phyloP scores from a whole-genome alignment of 2,888 invertebrate species.

The Mythimna impura region DNA sequence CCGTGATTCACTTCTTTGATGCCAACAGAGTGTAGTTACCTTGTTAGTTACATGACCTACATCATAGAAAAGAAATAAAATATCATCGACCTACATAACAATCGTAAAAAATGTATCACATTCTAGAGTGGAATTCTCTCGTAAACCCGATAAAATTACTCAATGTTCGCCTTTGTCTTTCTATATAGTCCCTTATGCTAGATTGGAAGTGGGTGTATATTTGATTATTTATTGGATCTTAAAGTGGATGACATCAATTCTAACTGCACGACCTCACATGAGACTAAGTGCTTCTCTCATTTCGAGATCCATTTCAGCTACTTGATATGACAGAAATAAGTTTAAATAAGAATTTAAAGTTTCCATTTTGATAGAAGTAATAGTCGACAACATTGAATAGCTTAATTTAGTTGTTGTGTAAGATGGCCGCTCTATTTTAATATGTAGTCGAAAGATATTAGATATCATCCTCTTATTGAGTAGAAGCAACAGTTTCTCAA shows the following conservation, averaged over 20 bases:
- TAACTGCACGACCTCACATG: conserved; percentile 54
- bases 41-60: conserved; percentile 5
- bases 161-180: conserved; percentile 45
- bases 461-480: background rate
- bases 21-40: background rate
- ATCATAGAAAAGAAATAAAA: conserved; percentile 17
- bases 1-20: background rate
- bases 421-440: conserved; percentile 8
- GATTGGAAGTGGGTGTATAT: conserved; percentile 60
- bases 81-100: conserved; percentile 1
- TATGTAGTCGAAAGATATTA: background rate
- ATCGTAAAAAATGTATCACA: conserved; percentile 23
- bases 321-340: conserved; percentile 49
- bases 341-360: conserved; percentile 45
- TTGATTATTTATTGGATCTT: conserved; percentile 61
- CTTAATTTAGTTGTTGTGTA: conserved; percentile 22
- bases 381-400: conserved; percentile 15
- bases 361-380: conserved; percentile 7
- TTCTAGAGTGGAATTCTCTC: conserved; percentile 35
- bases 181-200: conserved; percentile 40
- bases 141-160: conserved; percentile 38
- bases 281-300: conserved; percentile 49
- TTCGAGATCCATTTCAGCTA: conserved; percentile 49
- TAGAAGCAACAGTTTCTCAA: conserved; percentile 21
- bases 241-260: conserved; percentile 60